These are phyloP conservation scores for Anolis carolinensis DNA, from an alignment of 2,113 vertebrate genomes.

Conservation along the genomic window DNA sequence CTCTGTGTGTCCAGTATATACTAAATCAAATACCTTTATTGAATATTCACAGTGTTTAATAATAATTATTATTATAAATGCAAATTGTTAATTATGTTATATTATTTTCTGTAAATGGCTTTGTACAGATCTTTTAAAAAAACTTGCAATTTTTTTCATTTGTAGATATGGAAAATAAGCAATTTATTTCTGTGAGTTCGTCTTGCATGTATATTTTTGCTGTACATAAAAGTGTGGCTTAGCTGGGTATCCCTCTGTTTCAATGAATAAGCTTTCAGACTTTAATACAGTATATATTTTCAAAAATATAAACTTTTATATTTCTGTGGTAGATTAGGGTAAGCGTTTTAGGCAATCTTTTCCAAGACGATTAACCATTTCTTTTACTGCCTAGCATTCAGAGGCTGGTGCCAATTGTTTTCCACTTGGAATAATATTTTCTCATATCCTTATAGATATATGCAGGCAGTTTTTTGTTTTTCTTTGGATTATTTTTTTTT, in stretches of 20 bases:
- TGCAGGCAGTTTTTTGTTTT: constrained; percentile 53
- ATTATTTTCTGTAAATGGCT: constrained; percentile 85
- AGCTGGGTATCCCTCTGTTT: constrained; percentile 79
- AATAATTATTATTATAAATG: constrained; percentile 65
- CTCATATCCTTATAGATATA: constrained; percentile 62
- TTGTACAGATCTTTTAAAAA: constrained; percentile 82
- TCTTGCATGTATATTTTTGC: constrained; percentile 89
- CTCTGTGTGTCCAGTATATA: constrained; percentile 78
- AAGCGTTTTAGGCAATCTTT: constrained; percentile 86
- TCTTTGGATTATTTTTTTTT: constrained; percentile 39
- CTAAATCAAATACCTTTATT: constrained; percentile 81
- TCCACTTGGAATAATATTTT: constrained; percentile 69
- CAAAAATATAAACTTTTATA: constrained; percentile 89
- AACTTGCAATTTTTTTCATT: constrained; percentile 76
- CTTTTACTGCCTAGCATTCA: constrained; percentile 84
- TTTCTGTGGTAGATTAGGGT: constrained; percentile 87
- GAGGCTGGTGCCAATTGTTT: constrained; percentile 80
- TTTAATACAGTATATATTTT: constrained; percentile 88
- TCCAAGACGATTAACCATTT: constrained; percentile 78
- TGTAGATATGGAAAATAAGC: constrained; percentile 82
- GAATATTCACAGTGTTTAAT: constrained; percentile 85
- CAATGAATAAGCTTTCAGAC: constrained; percentile 80
- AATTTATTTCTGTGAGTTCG: constrained; percentile 75
- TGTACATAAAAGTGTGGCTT: constrained; percentile 85
- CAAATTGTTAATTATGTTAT: constrained; percentile 81